Evolutionary conservation across 1,140 invertebrate genomes (phyloP).

Genomic region (Drosophila sp.): DNA sequence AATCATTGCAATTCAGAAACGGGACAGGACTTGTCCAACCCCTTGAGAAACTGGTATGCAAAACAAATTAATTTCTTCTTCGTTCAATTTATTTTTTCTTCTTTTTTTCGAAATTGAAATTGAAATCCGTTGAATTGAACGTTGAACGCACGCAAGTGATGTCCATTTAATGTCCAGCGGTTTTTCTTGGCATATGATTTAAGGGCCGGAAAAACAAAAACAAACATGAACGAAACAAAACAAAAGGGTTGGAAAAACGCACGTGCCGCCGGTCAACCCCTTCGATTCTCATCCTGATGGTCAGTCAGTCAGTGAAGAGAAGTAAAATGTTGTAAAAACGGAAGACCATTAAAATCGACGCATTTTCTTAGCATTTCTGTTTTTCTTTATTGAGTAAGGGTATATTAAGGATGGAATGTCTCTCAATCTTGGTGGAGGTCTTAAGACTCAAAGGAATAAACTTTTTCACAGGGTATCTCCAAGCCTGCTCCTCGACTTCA

Average conservation of each 20-base stretch:
- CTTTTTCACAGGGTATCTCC: not conserved
- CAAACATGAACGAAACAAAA: slow-evolving; percentile 26
- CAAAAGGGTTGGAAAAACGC: slow-evolving; percentile 20
- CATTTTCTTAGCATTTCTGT: slow-evolving; percentile 25
- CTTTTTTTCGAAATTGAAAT: not conserved
- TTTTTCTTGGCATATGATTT: slow-evolving; percentile 35
- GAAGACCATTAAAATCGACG: slow-evolving; percentile 62
- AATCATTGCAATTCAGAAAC: slow-evolving; percentile 44
- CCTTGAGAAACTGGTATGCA: slow-evolving; percentile 21
- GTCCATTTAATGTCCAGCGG: slow-evolving; percentile 41
- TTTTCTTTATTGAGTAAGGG: not conserved
- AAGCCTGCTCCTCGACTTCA: not conserved
- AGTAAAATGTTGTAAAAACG: slow-evolving; percentile 60
- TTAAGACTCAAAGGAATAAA: too few species aligned
- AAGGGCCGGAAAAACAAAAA: slow-evolving; percentile 33
- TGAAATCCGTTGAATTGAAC: not conserved
- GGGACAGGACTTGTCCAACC: slow-evolving; percentile 62
- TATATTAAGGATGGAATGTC: not conserved
- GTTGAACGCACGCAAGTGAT: slow-evolving; percentile 13
- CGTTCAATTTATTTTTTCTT: not conserved
- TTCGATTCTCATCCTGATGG: not conserved
- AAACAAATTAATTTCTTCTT: slow-evolving; percentile 5
- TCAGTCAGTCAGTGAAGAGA: slow-evolving; percentile 48
- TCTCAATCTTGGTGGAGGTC: too few species aligned
- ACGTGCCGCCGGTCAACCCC: slow-evolving; percentile 47